Base-by-base conservation (phyloP, 2,797 vertebrate genomes). In the Rousettus madagascariensis region DNA sequence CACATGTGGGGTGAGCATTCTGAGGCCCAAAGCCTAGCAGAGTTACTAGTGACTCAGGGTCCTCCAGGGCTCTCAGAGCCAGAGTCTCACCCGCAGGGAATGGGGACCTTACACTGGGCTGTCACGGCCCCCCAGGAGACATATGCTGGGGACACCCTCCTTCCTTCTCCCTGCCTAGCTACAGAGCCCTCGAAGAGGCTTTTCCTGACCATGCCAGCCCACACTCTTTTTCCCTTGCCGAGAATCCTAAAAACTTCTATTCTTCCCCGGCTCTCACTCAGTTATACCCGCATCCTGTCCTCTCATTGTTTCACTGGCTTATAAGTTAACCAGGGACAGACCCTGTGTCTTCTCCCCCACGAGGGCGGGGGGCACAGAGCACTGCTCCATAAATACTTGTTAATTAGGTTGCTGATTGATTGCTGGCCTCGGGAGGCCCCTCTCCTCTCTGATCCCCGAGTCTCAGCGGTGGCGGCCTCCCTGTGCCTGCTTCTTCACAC, bases 381-480 rank as follows among this genome's bases (percentile, higher is more conserved):
- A 17, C 72, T 79, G 72, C 91, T 66, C 97, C 95, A 43, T 95
- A 95, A 95, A 94, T 83, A 80, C 92, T 84, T 84, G 89, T 84
- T 96, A 97, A 97, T 97, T 96, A 92, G 90, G 85, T 61, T 55
- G 74, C 92, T 94, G 90, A 95, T 74, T 90, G 90, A 94, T 92
- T 7, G 72, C 92, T 11, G 95, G 91, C 95, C 86, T 93, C 53
- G 0, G 91, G 87, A 90, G 90, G 93, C 91, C 93, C 89, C 83
- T 61, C 66, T 77, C 71, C 3, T 2, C 63, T 83, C 83, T 17
- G 69, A 59, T 94, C 89, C 59, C 1, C 0, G 10, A 90, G 86
- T 43, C 96, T 46, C 19, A 69, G 88, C 4, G 0, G 96, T 28
- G 36, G 90, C 57, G 1, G 26, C 36, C 17, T 71, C 86, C 90